A percentile compares a stretch with the other conserved stretches of the same genome.
Conservation (phyloP, 2,888 invertebrate species). For the Pseudeuparius sepicola region DNA sequence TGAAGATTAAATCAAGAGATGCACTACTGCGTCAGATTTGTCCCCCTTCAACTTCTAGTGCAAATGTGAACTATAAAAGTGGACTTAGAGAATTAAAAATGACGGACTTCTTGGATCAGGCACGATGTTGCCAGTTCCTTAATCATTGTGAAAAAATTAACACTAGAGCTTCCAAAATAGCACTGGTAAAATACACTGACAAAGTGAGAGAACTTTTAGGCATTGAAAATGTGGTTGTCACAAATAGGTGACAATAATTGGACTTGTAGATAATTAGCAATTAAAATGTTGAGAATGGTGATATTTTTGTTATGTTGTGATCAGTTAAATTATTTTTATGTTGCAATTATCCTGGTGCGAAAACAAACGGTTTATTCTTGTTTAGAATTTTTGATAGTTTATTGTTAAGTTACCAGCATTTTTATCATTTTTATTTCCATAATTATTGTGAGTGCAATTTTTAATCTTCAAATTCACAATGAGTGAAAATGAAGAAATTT, state of each 20-base stretch:
- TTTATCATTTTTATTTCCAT: too few species aligned
- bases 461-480: too few species aligned
- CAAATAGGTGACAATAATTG: conserved; percentile 42
- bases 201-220: conserved; percentile 72
- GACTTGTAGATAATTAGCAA: too few species aligned
- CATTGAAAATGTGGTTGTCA: conserved; percentile 65
- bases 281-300: neutral
- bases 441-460: too few species aligned
- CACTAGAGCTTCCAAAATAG: conserved; percentile 69
- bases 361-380: too few species aligned
- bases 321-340: too few species aligned
- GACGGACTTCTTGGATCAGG: conserved; percentile 70
- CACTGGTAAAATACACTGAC: conserved; percentile 75
- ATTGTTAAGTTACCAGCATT: too few species aligned
- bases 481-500: too few species aligned
- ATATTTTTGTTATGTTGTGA: conserved; percentile 2
- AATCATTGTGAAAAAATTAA: conserved; percentile 72
- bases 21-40: conserved; percentile 66
- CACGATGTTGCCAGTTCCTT: conserved; percentile 68
- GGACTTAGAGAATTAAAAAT: conserved; percentile 62
- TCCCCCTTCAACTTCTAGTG: conserved; percentile 43
- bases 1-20: conserved; percentile 74
- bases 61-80: conserved; percentile 28
- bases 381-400: too few species aligned
- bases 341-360: too few species aligned